These are phyloP conservation scores for Indicator maculatus DNA, from an alignment of 2,113 vertebrate species.

Conservation along the genomic window DNA sequence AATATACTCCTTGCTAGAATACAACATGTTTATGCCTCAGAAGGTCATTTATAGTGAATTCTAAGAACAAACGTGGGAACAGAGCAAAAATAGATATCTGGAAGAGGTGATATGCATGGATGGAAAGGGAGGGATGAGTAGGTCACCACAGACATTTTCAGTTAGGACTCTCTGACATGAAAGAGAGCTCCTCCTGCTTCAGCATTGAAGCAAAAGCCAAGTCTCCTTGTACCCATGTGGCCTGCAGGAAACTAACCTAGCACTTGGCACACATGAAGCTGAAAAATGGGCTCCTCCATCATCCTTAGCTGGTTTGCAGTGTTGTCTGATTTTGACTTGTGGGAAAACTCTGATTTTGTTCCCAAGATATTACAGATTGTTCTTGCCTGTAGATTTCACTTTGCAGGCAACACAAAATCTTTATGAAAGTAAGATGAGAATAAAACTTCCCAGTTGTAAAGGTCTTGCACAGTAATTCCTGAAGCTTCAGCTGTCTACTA, in stretches of 20 bases:
- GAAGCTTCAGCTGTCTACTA: neutral
- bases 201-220: neutral
- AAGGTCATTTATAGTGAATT: neutral
- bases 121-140: neutral
- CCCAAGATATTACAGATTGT: neutral
- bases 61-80: neutral
- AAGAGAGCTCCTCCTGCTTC: neutral
- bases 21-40: neutral
- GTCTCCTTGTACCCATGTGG: neutral
- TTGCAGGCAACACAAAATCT: neutral
- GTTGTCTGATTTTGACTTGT: neutral
- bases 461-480: neutral
- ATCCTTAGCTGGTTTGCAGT: neutral
- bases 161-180: neutral
- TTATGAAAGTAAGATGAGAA: neutral
- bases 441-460: neutral
- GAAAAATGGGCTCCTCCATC: neutral
- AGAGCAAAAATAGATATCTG: neutral
- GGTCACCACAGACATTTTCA: neutral
- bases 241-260: neutral
- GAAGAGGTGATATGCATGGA: neutral
- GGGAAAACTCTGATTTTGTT: neutral
- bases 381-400: neutral
- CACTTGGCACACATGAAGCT: fast-evolving
- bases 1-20: neutral